These are phyloP conservation scores for Drosophila formosana DNA, from an alignment of 2,888 invertebrate genomes.

Conservation along the genomic window DNA sequence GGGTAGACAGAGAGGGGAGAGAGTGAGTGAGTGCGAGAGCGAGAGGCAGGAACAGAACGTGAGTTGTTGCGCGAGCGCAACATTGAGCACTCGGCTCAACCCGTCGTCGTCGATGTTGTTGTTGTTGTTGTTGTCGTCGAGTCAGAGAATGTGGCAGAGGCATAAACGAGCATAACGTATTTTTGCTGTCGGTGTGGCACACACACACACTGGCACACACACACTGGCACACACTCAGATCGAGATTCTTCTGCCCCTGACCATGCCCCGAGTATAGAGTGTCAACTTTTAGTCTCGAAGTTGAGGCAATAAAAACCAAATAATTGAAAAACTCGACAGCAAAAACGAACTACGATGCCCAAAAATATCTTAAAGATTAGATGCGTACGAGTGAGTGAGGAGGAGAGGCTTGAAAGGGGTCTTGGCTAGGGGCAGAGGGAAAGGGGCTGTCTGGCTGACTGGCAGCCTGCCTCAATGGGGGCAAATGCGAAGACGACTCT, in stretches of 20 bases:
- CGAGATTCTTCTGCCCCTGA: conserved; percentile 23
- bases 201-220: conserved; percentile 37
- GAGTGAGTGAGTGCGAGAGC: conserved; percentile 22
- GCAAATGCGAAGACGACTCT: conserved; percentile 45
- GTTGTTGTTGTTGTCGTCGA: conserved; percentile 17
- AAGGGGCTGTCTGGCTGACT: conserved; percentile 22
- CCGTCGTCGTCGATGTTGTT: conserved; percentile 32
- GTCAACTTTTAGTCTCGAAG: conserved; percentile 76
- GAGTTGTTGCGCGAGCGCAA: conserved; percentile 63
- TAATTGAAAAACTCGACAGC: conserved; percentile 71
- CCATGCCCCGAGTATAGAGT: conserved; percentile 47
- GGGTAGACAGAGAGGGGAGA: background rate
- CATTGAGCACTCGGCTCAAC: conserved; percentile 43
- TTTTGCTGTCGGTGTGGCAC: conserved; percentile 77
- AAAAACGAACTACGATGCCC: conserved; percentile 52
- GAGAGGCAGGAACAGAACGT: conserved; percentile 36
- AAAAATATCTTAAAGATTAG: conserved; percentile 77
- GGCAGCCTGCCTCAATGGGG: conserved; percentile 58
- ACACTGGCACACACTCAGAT: conserved; percentile 2
- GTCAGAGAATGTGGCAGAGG: conserved; percentile 30
- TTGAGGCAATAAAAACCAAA: conserved; percentile 75
- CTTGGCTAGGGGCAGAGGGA: conserved; percentile 36
- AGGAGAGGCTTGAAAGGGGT: conserved; percentile 55
- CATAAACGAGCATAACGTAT: conserved; percentile 79
- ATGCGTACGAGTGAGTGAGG: conserved; percentile 44